These are phyloP conservation scores for Syrmaticus mikado DNA, from an alignment of 2,113 vertebrate species.

Conservation along the genomic window DNA sequence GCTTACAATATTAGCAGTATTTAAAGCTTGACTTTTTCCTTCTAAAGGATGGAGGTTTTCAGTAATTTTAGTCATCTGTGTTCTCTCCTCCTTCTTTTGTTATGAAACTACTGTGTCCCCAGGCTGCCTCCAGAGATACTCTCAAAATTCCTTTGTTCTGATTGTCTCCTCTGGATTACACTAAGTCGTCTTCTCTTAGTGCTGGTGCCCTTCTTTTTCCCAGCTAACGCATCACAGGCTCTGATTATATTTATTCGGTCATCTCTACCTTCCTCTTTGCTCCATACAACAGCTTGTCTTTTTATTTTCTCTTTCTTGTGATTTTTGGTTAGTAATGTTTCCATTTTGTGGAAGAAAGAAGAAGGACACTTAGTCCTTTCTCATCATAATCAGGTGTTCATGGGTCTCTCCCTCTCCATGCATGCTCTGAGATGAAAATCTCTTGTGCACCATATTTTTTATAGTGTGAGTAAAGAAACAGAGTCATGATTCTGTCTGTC, in stretches of 20 bases:
- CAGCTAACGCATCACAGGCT: neutral
- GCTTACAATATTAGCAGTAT: neutral
- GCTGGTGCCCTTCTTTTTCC: neutral
- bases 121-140: neutral
- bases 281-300: neutral
- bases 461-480: neutral
- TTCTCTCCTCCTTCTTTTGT: neutral
- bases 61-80: neutral
- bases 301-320: neutral
- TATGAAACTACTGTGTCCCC: neutral
- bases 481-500: neutral
- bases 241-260: neutral
- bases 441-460: neutral
- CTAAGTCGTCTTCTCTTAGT: neutral
- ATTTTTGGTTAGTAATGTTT: neutral
- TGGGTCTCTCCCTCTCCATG: accelerated
- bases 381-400: neutral
- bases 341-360: neutral
- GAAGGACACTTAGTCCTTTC: neutral
- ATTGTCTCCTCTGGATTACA: accelerated
- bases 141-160: neutral
- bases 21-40: neutral
- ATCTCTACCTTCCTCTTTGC: neutral
- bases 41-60: neutral
- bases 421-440: accelerated